Conservation (phyloP, 1,140 invertebrate species). For the Drosophila tani region DNA sequence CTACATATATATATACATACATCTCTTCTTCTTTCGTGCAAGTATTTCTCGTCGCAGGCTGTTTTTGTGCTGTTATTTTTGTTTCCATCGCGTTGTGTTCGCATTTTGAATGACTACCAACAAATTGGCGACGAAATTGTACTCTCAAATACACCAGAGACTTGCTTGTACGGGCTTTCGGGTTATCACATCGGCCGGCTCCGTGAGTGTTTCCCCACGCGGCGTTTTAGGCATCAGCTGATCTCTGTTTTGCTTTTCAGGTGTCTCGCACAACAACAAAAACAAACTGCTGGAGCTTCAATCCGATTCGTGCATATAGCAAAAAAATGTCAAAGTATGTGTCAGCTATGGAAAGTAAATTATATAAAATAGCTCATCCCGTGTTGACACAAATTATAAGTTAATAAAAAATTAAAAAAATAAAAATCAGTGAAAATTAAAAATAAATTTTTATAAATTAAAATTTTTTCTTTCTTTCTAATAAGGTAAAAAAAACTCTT, state of each 20-base stretch:
- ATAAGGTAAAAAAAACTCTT: too few relatives aligned
- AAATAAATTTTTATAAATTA: too few relatives aligned
- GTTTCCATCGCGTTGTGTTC: background rate
- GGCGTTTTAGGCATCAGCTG: background rate
- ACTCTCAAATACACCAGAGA: background rate
- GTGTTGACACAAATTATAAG: too few relatives aligned
- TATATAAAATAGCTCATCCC: background rate
- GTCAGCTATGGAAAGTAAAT: background rate
- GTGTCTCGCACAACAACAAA: conserved; percentile 2
- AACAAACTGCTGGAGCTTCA: conserved; percentile 1
- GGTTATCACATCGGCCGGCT: background rate
- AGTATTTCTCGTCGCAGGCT: background rate
- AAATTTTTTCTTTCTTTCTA: too few relatives aligned
- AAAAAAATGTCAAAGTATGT: conserved; percentile 14
- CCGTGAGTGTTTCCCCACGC: conserved; percentile 6
- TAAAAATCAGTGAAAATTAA: too few relatives aligned
- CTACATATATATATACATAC: too few relatives aligned
- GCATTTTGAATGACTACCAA: conserved; percentile 12
- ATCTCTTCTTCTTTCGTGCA: conserved; percentile 11
- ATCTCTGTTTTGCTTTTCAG: conserved; percentile 15
- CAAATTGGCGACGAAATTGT: conserved; percentile 1
- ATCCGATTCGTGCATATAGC: background rate
- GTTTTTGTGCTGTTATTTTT: background rate
- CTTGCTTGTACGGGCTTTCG: background rate
- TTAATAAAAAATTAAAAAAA: background rate